A percentile compares a stretch with the other conserved stretches of the same genome.
Conservation (phyloP, 2,888 invertebrate species). For the Tipula unca region DNA sequence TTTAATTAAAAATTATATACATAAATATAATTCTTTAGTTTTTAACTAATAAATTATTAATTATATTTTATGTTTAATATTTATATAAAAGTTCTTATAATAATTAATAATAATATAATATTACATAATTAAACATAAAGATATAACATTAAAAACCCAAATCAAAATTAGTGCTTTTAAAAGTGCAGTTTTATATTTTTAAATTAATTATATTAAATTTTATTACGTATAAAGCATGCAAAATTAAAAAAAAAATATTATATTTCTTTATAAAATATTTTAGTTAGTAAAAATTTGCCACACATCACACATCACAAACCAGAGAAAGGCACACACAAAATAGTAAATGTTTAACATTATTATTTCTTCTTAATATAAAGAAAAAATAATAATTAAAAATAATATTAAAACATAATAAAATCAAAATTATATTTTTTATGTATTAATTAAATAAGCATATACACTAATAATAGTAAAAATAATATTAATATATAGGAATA, state of each 20-base stretch:
- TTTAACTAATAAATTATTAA: neutral
- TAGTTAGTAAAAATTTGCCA: neutral
- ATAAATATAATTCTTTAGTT: neutral
- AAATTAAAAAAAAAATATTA: neutral
- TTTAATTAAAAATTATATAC: neutral
- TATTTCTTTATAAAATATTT: neutral
- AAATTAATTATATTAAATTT: neutral
- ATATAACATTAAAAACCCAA: neutral
- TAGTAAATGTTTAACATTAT: neutral
- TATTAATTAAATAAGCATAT: neutral
- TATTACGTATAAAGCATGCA: neutral
- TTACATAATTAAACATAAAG: neutral
- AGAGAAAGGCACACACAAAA: neutral
- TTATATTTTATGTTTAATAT: neutral
- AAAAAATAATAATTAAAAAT: neutral
- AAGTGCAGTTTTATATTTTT: neutral
- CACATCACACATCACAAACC: slow-evolving; percentile 14
- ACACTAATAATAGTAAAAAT: neutral
- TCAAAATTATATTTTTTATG: neutral
- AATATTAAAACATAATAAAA: neutral
- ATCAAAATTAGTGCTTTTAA: neutral
- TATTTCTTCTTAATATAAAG: neutral
- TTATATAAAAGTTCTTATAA: neutral
- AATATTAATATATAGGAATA: neutral
- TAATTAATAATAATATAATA: neutral